phyloP scores from a whole-genome alignment of 2,888 invertebrate species.

The Catocala nupta region DNA sequence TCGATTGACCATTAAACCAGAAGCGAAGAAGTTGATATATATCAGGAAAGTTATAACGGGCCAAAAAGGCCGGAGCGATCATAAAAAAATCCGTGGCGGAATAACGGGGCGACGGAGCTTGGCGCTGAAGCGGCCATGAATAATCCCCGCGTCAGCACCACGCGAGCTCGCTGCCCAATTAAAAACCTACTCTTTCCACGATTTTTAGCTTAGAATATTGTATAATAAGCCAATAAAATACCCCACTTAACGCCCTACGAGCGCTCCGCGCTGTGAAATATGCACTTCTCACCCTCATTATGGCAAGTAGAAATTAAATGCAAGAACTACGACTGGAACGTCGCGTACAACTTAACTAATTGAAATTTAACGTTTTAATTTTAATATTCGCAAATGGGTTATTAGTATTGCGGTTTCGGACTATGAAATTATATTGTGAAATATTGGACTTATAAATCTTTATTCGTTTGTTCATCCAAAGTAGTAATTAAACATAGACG shows the following conservation, averaged over 20 bases:
- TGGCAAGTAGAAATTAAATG: slow-evolving; percentile 80
- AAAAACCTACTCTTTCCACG: slow-evolving; percentile 87
- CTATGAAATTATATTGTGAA: slow-evolving; percentile 8
- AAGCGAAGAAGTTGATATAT: slow-evolving; percentile 49
- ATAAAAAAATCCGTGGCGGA: slow-evolving; percentile 68
- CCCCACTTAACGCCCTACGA: slow-evolving; percentile 84
- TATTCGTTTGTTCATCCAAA: too few relatives aligned
- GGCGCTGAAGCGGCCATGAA: slow-evolving; percentile 84
- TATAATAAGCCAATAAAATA: slow-evolving; percentile 88
- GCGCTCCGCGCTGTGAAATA: slow-evolving; percentile 81
- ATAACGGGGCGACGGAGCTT: slow-evolving; percentile 76
- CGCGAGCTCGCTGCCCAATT: slow-evolving; percentile 84
- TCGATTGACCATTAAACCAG: slow-evolving; percentile 30
- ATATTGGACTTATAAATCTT: too few relatives aligned
- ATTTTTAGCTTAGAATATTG: slow-evolving; percentile 88
- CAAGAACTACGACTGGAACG: slow-evolving; percentile 67
- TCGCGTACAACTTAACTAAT: slow-evolving; percentile 58
- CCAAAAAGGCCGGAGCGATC: slow-evolving; percentile 57
- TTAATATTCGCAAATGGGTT: slow-evolving; percentile 30
- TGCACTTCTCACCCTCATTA: slow-evolving; percentile 84
- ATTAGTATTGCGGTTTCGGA: slow-evolving; percentile 20
- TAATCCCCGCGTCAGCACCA: slow-evolving; percentile 84
- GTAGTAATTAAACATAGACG: too few relatives aligned
- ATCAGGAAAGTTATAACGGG: slow-evolving; percentile 60
- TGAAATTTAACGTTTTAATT: slow-evolving; percentile 50